Percentiles rank a stretch among this genome's conserved stretches.
phyloP scores from a whole-genome alignment of 2,797 vertebrate species.

The Falco berigora region DNA sequence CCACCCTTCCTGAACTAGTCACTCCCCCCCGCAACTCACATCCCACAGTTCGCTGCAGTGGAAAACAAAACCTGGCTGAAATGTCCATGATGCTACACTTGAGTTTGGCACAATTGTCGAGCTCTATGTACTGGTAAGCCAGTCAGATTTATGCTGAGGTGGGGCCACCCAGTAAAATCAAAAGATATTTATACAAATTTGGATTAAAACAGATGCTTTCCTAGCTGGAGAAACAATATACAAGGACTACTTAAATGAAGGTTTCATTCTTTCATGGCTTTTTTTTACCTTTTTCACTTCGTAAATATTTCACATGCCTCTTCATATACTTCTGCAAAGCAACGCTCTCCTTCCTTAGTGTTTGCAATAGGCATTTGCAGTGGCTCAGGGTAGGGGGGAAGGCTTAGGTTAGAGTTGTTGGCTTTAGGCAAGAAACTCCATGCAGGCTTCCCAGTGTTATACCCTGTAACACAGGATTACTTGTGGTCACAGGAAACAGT shows the following conservation, averaged over 20 bases:
- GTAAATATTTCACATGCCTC: not conserved
- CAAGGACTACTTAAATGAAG: not conserved
- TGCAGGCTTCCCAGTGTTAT: not conserved
- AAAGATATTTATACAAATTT: not conserved
- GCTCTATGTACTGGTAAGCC: accelerated
- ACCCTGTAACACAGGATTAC: not conserved
- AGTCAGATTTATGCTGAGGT: too few species aligned
- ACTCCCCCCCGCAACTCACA: not conserved
- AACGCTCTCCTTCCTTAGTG: not conserved
- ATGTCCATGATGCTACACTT: accelerated
- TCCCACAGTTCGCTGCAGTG: not conserved
- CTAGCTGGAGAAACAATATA: not conserved
- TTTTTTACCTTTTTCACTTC: not conserved
- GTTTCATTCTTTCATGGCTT: not conserved
- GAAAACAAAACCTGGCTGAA: not conserved
- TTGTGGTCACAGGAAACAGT: not conserved
- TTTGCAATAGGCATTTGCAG: not conserved
- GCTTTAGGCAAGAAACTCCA: not conserved
- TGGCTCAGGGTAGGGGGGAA: not conserved
- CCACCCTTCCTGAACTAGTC: not conserved
- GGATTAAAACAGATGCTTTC: not conserved
- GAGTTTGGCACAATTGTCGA: accelerated
- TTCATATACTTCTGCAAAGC: not conserved
- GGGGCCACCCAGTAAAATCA: not conserved
- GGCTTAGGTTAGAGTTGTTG: not conserved